Conservation (phyloP, 2,888 invertebrate genomes). For the Andrena trimmerana region DNA sequence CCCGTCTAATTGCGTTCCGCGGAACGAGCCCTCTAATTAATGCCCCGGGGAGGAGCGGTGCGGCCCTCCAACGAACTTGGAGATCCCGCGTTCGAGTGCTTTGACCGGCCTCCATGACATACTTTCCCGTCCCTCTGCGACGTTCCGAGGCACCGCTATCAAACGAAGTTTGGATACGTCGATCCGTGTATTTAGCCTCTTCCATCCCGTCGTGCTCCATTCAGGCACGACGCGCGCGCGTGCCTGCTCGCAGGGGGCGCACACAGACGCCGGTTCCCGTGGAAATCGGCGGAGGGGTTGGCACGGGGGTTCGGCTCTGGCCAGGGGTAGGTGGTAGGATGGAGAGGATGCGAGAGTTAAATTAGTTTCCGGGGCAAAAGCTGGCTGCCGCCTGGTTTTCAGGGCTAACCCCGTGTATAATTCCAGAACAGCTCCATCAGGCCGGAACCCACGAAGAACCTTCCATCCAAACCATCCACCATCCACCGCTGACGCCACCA, state of each 20-base stretch:
- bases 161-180: slow-evolving; percentile 7
- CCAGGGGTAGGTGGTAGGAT: slow-evolving; percentile 17
- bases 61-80: slow-evolving; percentile 25
- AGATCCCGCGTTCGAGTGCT: slow-evolving; percentile 21
- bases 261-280: background rate
- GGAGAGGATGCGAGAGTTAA: slow-evolving; percentile 81
- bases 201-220: slow-evolving; percentile 2
- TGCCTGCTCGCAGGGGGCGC: background rate
- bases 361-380: slow-evolving; percentile 82
- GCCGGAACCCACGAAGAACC: slow-evolving; percentile 74
- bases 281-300: slow-evolving; percentile 25
- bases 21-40: slow-evolving; percentile 46
- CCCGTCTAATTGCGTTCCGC: slow-evolving; percentile 25
- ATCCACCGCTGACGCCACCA: slow-evolving; percentile 58
- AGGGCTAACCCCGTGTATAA: slow-evolving; percentile 79
- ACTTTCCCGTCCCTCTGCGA: slow-evolving; percentile 4
- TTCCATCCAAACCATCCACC: slow-evolving; percentile 68
- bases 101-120: slow-evolving; percentile 33
- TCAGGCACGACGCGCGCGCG: background rate
- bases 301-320: slow-evolving; percentile 34
- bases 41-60: slow-evolving; percentile 3
- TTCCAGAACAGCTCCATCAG: slow-evolving; percentile 81
- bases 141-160: slow-evolving; percentile 3
- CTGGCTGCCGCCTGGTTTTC: slow-evolving; percentile 78
- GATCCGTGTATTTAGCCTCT: slow-evolving; percentile 13